Conservation (phyloP, 2,113 vertebrate genomes). For the Phrynocephalus versicolor region DNA sequence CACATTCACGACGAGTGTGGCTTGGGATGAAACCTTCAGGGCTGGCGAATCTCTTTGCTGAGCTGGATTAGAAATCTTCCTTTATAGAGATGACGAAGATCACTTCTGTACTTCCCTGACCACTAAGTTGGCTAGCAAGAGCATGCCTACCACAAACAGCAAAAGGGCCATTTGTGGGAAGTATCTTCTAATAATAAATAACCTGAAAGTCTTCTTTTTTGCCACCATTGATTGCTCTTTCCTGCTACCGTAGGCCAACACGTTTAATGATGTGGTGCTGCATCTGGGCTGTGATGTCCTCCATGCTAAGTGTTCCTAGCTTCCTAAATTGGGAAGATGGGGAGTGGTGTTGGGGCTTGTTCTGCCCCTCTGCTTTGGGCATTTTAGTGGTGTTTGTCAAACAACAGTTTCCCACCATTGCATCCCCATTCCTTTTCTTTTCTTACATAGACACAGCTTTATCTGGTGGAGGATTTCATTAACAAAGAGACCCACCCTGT, state of each 20-base stretch:
- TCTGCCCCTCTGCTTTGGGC: background rate
- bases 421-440: background rate
- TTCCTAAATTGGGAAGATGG: slow-evolving; percentile 69
- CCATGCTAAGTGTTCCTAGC: slow-evolving; percentile 66
- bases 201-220: slow-evolving; percentile 71
- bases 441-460: slow-evolving; percentile 22
- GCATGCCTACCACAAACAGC: slow-evolving; percentile 68
- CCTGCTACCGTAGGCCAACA: slow-evolving; percentile 71
- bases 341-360: slow-evolving; percentile 32
- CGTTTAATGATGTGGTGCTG: slow-evolving; percentile 78
- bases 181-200: slow-evolving; percentile 77
- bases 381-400: rapidly evolving
- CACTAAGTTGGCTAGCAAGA: background rate
- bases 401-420: background rate
- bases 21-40: background rate
- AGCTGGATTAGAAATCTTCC: background rate
- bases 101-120: background rate
- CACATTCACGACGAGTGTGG: no score
- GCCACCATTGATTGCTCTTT: slow-evolving; percentile 77
- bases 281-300: slow-evolving; percentile 69
- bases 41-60: background rate
- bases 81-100: no score
- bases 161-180: slow-evolving; percentile 76
- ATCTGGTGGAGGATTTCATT: slow-evolving; percentile 73
- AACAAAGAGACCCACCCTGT: slow-evolving; percentile 46